Evolutionary conservation across 2,888 invertebrate species (phyloP), one percentile per base, ranked within the genome.

Genomic region (Sphinx pinastri): DNA sequence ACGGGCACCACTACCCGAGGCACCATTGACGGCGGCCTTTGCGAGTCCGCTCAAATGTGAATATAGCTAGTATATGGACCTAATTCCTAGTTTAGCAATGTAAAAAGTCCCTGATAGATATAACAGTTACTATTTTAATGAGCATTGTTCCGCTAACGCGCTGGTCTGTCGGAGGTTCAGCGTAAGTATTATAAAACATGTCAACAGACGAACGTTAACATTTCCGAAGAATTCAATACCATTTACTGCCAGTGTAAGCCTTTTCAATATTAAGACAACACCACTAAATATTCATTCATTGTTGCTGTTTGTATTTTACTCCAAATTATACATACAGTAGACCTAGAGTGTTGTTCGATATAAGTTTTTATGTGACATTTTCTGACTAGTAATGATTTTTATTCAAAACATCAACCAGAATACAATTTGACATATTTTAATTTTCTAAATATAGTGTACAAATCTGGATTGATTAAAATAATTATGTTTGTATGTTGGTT

Each of bases 11-110:
- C 80, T 94, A 93, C 81, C 86, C 89, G 7, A 79, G 94, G 74
- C 94, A 92, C 79, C 93, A 92, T 88, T 94, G 94, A 94, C 94
- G 87, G 84, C 74, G 86, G 90, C 82, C 76, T 70, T 75, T 25
- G 75, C 72, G 82, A 78, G 82, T 75, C 76, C 77, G 76, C 75
- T 77, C 79, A 71, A 75, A 77, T 79, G 84, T 88, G 88, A 88
- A 85, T 82, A 86, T 83, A 87, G 83, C 81, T 86, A 87, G 79
- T 79, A 79, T 85, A 88, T 84, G 87, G 87, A 89, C 87, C 81
- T 80, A 77, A 82, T 81, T 77, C 79, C 77, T 84, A 84, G 82
- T 82, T 79, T 76, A 78, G 75, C 75, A 73, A 76, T 72, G 71
- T 67, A 58, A 57, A 54, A 68, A 54, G 31, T 19, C 54, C 60